phyloP scores from a whole-genome alignment of 1,140 invertebrate genomes.

The Nasonia vitripennis region DNA sequence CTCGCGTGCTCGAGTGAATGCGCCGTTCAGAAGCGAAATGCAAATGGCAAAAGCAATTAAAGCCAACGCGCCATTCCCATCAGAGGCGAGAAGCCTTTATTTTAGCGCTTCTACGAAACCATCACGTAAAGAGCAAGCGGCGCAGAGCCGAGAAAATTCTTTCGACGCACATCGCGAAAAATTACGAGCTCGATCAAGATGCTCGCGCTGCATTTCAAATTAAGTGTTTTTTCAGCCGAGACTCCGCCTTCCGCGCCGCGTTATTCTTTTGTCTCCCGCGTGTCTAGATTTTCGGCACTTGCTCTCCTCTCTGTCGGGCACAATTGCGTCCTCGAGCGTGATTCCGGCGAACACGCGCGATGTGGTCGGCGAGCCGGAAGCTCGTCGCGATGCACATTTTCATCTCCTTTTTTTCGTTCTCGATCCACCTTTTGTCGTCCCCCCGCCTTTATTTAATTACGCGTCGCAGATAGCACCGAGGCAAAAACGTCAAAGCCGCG shows the following conservation, averaged over 20 bases:
- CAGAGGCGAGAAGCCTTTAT: too few relatives aligned
- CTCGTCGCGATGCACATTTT: conserved; percentile 25
- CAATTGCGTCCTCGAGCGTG: conserved; percentile 19
- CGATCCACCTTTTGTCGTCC: too few relatives aligned
- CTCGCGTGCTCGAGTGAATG: too few relatives aligned
- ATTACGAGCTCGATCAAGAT: conserved; percentile 13
- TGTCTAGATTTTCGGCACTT: conserved; percentile 10
- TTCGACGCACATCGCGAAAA: not conserved
- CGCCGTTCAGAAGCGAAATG: too few relatives aligned
- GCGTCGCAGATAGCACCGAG: too few relatives aligned
- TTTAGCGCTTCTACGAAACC: too few relatives aligned
- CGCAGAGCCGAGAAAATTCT: not conserved
- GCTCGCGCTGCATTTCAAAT: conserved; percentile 4
- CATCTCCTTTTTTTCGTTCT: not conserved
- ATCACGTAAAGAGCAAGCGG: too few relatives aligned
- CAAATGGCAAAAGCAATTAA: too few relatives aligned
- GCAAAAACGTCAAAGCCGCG: too few relatives aligned
- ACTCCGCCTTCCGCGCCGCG: conserved; percentile 1
- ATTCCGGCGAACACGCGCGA: not conserved
- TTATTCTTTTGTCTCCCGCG: not conserved
- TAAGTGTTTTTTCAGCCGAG: conserved; percentile 30
- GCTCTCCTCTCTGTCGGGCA: not conserved
- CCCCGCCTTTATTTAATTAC: too few relatives aligned
- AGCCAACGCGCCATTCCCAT: too few relatives aligned
- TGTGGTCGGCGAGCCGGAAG: conserved; percentile 2